Conservation (phyloP, 23 tunicate species). For the Ciona savignyi region DNA sequence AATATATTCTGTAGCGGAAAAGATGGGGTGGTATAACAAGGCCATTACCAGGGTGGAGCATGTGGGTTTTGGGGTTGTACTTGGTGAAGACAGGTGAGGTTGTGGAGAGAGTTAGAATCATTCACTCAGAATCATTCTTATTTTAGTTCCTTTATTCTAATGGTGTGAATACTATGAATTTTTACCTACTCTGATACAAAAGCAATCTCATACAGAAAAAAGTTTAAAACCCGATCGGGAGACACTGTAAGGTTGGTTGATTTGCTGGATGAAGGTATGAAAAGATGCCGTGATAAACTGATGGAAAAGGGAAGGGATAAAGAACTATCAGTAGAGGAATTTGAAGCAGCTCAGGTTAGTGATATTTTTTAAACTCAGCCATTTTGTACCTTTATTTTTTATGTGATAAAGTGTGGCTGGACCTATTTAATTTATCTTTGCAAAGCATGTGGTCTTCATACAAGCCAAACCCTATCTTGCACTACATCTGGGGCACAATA, state of each 20-base stretch:
- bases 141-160: no score
- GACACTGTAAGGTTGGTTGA: conserved; percentile 82
- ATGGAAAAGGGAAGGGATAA: conserved; percentile 65
- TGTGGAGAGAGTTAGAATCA: no score
- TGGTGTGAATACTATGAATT: no score
- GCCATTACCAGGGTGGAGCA: conserved; percentile 46
- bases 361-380: no score
- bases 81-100: conserved; percentile 90
- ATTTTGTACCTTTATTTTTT: no score
- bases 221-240: conserved; percentile 94
- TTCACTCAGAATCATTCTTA: no score
- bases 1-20: conserved; percentile 48
- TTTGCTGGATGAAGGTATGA: conserved; percentile 86
- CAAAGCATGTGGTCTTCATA: no score
- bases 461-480: no score
- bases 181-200: no score
- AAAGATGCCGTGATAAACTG: conserved; percentile 71
- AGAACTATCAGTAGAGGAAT: conserved; percentile 57
- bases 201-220: conserved; percentile 27
- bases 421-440: no score
- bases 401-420: no score
- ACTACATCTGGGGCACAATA: no score
- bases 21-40: conserved; percentile 82
- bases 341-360: conserved; percentile 61
- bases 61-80: conserved; percentile 87